Conservation (phyloP, 2,113 vertebrate genomes). For the Saiga tatarica region DNA sequence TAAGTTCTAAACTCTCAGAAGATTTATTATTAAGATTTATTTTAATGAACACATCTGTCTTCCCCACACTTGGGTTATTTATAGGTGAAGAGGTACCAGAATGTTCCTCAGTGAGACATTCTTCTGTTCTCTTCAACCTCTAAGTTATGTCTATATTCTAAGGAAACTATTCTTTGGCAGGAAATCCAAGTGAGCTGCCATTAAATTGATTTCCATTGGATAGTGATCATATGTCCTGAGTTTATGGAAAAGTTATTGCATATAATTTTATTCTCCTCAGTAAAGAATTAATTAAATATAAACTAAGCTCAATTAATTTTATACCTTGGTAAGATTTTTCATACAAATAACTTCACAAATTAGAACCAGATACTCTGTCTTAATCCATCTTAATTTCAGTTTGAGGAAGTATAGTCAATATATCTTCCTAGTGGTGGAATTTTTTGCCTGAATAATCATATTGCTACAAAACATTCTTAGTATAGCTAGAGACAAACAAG, state of each 20-base stretch:
- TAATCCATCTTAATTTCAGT: constrained; percentile 10
- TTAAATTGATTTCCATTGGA: background rate
- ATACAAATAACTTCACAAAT: constrained; percentile 5
- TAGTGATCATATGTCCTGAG: background rate
- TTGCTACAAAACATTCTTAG: background rate
- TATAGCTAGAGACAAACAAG: constrained; percentile 38
- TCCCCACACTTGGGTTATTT: background rate
- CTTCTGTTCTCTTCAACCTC: background rate
- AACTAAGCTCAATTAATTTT: constrained; percentile 11
- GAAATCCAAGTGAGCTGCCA: background rate
- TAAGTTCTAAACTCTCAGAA: background rate
- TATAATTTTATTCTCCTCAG: constrained; percentile 1
- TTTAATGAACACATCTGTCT: background rate
- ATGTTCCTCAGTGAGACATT: background rate
- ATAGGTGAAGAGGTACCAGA: background rate
- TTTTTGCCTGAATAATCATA: constrained; percentile 21
- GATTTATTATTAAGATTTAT: background rate
- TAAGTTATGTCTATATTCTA: background rate
- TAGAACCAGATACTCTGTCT: background rate
- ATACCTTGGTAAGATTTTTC: background rate
- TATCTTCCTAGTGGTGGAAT: background rate
- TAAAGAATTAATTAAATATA: constrained; percentile 22
- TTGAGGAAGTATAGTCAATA: constrained; percentile 6
- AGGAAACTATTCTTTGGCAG: background rate
- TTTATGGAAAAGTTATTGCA: constrained; percentile 29